phyloP scores from a whole-genome alignment of 2,797 vertebrate genomes.

The Mus caroli region DNA sequence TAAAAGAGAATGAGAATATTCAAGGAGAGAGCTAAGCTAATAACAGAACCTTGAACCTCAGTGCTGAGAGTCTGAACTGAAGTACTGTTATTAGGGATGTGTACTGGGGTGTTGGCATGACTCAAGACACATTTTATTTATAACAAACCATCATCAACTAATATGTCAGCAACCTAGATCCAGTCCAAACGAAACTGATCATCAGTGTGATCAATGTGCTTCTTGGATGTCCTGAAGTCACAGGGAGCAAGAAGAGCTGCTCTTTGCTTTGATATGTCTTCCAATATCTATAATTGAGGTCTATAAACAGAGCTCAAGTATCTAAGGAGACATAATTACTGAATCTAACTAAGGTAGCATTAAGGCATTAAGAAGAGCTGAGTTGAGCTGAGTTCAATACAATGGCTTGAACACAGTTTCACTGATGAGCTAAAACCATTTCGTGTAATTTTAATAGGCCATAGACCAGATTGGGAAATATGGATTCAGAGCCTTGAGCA shows the following conservation, averaged over 20 bases:
- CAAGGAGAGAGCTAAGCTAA: background rate
- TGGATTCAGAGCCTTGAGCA: background rate
- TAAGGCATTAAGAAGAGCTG: background rate
- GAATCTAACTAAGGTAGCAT: background rate
- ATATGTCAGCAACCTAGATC: background rate
- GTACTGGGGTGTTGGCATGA: accelerated
- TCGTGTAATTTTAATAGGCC: background rate
- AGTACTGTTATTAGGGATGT: background rate
- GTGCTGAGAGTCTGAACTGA: background rate
- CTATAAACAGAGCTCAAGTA: background rate
- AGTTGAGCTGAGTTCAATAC: background rate
- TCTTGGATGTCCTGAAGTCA: background rate
- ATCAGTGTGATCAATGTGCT: background rate
- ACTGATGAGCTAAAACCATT: background rate
- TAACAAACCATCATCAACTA: background rate
- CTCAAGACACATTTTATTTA: background rate
- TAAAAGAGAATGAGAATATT: background rate
- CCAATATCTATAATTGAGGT: background rate
- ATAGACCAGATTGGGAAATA: background rate
- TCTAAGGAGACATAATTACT: background rate
- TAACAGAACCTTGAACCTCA: background rate
- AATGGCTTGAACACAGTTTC: background rate
- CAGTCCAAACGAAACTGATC: background rate
- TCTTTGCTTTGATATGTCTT: background rate
- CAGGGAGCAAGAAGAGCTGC: background rate